Percentiles rank a stretch among this genome's conserved stretches.
Conservation (phyloP, 2,888 invertebrate genomes). For the Acleris cristana region DNA sequence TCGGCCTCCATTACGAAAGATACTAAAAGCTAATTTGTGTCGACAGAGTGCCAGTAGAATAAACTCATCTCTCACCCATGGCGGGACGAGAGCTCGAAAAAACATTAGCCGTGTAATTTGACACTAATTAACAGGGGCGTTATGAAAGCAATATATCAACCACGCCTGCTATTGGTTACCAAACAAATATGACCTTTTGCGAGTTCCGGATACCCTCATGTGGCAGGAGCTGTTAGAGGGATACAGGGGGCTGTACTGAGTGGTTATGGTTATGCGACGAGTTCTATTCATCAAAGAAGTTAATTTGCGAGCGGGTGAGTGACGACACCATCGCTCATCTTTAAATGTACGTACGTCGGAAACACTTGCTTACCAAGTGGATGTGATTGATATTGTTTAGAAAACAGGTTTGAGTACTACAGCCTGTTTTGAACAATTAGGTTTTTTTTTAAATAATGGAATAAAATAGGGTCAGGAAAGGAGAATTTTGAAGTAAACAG, state of each 20-base stretch:
- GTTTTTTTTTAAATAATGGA: not conserved
- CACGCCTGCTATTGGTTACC: slow-evolving; percentile 62
- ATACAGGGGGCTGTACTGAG: slow-evolving; percentile 46
- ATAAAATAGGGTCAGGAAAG: too few relatives aligned
- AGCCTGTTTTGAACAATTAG: too few relatives aligned
- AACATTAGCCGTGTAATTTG: slow-evolving; percentile 74
- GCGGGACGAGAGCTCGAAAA: slow-evolving; percentile 50
- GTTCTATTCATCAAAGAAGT: slow-evolving; percentile 78
- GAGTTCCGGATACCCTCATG: slow-evolving; percentile 41
- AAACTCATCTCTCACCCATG: slow-evolving; percentile 40
- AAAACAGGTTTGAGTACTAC: too few relatives aligned
- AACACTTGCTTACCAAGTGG: slow-evolving; percentile 54
- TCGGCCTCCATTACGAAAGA: slow-evolving; percentile 14
- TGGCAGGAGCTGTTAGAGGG: slow-evolving; percentile 35
- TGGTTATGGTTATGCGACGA: slow-evolving; percentile 53
- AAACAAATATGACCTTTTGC: slow-evolving; percentile 49
- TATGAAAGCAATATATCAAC: slow-evolving; percentile 78
- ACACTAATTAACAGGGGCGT: slow-evolving; percentile 76
- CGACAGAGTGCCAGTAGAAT: slow-evolving; percentile 38
- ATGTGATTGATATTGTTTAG: not conserved
- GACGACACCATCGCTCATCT: slow-evolving; percentile 79
- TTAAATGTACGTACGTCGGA: slow-evolving; percentile 59
- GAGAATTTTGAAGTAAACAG: too few relatives aligned
- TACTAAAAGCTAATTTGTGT: slow-evolving; percentile 38
- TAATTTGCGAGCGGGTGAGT: slow-evolving; percentile 80